Percentiles rank a stretch among this genome's conserved stretches.
Evolutionary conservation across 2,113 vertebrate species (phyloP).

Genomic region (Actenoides lindsayi): DNA sequence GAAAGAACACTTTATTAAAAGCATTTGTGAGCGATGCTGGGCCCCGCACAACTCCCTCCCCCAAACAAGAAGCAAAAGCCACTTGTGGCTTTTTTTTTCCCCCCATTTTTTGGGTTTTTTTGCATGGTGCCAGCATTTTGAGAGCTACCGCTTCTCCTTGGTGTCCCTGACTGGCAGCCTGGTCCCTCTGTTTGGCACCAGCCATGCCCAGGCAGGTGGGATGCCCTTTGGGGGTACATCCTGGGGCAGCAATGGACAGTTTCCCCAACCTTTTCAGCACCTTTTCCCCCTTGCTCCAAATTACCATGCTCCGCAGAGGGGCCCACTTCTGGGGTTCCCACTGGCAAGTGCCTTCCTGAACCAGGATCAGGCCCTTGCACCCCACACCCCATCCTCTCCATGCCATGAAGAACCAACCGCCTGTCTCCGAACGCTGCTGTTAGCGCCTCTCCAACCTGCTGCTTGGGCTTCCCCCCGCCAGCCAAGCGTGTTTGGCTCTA

Average conservation of each 20-base stretch:
- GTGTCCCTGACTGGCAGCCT: neutral
- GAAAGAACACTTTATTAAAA: constrained; percentile 71
- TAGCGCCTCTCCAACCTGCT: neutral
- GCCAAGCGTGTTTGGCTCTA: too few species aligned
- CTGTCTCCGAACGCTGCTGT: rapidly evolving
- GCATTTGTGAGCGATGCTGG: neutral
- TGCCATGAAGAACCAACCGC: rapidly evolving
- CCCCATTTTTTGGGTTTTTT: too few species aligned
- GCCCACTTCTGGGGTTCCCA: neutral
- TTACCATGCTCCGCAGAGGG: rapidly evolving
- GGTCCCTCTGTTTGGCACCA: neutral
- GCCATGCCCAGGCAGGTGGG: rapidly evolving
- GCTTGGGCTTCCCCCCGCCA: neutral
- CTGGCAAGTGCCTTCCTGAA: neutral
- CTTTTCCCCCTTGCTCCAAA: neutral
- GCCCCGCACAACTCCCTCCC: neutral
- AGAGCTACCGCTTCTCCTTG: rapidly evolving
- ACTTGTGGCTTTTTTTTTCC: neutral
- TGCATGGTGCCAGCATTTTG: neutral
- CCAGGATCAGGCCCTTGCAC: neutral
- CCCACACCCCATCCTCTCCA: neutral
- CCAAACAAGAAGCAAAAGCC: neutral
- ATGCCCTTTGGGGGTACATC: rapidly evolving
- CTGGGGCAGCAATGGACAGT: rapidly evolving
- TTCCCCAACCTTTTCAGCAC: neutral